A percentile compares a stretch with the other conserved stretches of the same genome.
Conservation (phyloP, 1,140 invertebrate genomes). For the Himalopsyche phryganea region DNA sequence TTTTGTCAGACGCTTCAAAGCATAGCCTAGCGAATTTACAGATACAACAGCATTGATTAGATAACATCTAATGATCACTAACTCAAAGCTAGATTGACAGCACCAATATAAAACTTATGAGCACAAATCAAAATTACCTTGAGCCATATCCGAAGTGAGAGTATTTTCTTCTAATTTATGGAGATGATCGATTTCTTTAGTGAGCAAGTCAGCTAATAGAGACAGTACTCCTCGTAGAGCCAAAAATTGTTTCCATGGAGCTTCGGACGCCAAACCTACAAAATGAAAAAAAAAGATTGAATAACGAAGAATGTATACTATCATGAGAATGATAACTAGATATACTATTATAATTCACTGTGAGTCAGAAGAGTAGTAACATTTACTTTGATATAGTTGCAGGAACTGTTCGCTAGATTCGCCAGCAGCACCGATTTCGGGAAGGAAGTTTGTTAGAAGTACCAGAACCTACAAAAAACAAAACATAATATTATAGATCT, state of each 20-base stretch:
- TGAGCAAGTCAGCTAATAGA: conserved; percentile 81
- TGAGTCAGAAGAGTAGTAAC: no score
- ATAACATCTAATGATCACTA: no score
- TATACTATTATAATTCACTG: no score
- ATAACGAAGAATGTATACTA: no score
- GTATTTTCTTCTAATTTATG: conserved; percentile 86
- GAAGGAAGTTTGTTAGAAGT: conserved; percentile 82
- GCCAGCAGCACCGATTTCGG: conserved; percentile 78
- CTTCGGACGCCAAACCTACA: conserved; percentile 67
- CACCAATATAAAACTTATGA: no score
- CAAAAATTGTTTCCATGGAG: conserved; percentile 91
- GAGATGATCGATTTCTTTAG: conserved; percentile 81
- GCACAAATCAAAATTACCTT: conserved; percentile 68
- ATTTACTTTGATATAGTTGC: conserved; percentile 71
- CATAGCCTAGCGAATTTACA: conserved; percentile 61
- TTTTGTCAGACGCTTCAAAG: conserved; percentile 82
- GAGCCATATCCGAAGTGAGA: conserved; percentile 87
- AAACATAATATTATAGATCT: no score
- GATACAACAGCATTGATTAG: background rate
- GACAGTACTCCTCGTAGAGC: conserved; percentile 82
- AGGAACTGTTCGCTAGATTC: conserved; percentile 92
- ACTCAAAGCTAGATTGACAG: no score
- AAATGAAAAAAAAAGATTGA: no score
- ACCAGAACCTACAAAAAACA: conserved; percentile 65
- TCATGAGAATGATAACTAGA: no score